These are phyloP conservation scores for Lepeophtheirus salmonis DNA, from an alignment of 1,140 invertebrate species.

Conservation along the genomic window DNA sequence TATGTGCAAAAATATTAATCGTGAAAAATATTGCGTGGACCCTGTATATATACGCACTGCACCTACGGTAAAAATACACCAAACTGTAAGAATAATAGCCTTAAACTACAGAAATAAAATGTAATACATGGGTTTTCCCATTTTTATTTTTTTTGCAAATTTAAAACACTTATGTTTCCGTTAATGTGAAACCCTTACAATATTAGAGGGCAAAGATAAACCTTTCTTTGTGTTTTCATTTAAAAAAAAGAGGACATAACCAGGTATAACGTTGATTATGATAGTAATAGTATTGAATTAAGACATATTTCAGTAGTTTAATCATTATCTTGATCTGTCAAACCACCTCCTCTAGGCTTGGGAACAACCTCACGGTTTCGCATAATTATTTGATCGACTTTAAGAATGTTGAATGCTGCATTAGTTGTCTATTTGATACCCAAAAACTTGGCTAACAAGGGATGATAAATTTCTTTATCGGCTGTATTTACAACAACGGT, in stretches of 20 bases:
- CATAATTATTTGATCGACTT: conserved; percentile 98
- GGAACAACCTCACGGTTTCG: conserved; percentile 89
- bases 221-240: too few relatives aligned
- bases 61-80: too few relatives aligned
- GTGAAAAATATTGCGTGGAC: too few relatives aligned
- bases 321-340: conserved; percentile 50
- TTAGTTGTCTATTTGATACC: conserved; percentile 82
- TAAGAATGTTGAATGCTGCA: conserved; percentile 72
- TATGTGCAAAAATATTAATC: too few relatives aligned
- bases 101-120: too few relatives aligned
- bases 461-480: conserved; percentile 41
- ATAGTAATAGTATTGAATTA: not conserved
- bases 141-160: too few relatives aligned
- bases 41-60: too few relatives aligned
- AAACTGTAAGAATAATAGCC: too few relatives aligned
- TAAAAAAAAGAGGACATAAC: not conserved
- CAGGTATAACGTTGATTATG: not conserved
- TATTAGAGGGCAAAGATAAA: not conserved
- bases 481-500: conserved; percentile 24
- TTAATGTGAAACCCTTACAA: not conserved
- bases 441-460: conserved; percentile 75
- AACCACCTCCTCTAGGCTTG: conserved; percentile 44
- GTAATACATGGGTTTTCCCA: too few relatives aligned
- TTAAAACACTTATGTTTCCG: not conserved
- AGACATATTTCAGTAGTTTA: conserved; percentile 19